Evolutionary conservation across 2,888 invertebrate species (phyloP).

Genomic region (Synanthedon tipuliformis): DNA sequence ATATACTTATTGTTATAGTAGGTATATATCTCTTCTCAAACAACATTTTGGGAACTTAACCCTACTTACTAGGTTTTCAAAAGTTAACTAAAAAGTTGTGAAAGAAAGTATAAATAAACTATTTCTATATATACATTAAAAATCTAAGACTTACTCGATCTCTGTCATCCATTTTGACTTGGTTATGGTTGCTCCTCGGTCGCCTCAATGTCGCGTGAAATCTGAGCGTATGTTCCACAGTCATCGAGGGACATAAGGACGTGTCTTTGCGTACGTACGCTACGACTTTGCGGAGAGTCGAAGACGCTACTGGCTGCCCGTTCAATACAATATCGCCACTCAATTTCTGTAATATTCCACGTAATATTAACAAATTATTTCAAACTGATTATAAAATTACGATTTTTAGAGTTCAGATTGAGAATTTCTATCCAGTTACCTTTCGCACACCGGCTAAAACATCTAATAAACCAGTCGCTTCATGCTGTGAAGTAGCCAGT

Average conservation of each 20-base stretch:
- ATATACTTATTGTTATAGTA: not conserved
- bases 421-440: conserved; percentile 20
- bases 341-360: conserved; percentile 45
- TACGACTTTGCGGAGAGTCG: conserved; percentile 77
- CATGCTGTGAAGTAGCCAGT: conserved; percentile 88
- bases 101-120: too few species aligned
- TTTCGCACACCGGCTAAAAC: conserved; percentile 81
- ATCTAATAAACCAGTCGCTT: conserved; percentile 88
- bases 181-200: conserved; percentile 70
- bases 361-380: too few species aligned
- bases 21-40: too few species aligned
- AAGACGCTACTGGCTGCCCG: conserved; percentile 82
- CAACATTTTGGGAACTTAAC: too few species aligned
- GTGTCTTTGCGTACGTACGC: conserved; percentile 82
- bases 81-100: too few species aligned
- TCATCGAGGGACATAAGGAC: conserved; percentile 86
- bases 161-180: conserved; percentile 78
- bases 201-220: conserved; percentile 83
- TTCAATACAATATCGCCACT: conserved; percentile 87
- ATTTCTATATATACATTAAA: not conserved
- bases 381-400: not conserved
- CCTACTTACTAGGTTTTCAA: not conserved
- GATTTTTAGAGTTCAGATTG: too few species aligned
- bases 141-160: conserved; percentile 70
- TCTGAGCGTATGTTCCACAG: conserved; percentile 88